A percentile compares a stretch with the other conserved stretches of the same genome.
These are phyloP conservation scores for Lepus europaeus DNA, from an alignment of 2,113 vertebrate species.

Conservation along the genomic window DNA sequence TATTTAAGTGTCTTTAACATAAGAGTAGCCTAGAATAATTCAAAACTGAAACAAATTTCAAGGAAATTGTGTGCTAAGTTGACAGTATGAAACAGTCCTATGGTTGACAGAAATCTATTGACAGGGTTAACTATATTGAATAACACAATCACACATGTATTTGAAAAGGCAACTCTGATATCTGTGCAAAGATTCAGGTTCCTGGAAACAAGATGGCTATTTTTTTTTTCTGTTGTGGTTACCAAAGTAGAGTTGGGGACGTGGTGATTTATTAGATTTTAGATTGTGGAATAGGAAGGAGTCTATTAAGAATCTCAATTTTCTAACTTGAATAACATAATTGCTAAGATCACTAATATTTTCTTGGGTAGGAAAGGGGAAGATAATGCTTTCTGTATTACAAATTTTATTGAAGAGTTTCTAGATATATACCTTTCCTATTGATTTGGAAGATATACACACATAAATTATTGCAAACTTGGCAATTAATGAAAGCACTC, in stretches of 20 bases:
- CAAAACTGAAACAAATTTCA: background rate
- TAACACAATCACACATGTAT: background rate
- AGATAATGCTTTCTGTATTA: background rate
- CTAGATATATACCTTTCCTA: background rate
- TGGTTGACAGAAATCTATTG: background rate
- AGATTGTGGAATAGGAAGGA: background rate
- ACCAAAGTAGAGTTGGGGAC: background rate
- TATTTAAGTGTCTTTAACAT: background rate
- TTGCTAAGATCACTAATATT: background rate
- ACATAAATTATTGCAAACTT: background rate
- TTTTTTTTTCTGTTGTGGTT: background rate
- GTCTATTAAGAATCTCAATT: background rate
- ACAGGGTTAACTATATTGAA: background rate
- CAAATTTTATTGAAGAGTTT: background rate
- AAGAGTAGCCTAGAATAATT: background rate
- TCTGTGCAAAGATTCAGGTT: background rate
- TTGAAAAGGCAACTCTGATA: background rate
- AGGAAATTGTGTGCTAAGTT: background rate
- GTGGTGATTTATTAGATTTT: background rate
- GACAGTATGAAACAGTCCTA: background rate
- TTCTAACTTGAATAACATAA: conserved; percentile 4
- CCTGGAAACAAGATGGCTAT: background rate
- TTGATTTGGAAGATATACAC: background rate
- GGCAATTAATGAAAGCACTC: background rate
- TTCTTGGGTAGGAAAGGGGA: background rate